phyloP scores from a whole-genome alignment of 2,797 vertebrate genomes.

The Crax fasciolata region DNA sequence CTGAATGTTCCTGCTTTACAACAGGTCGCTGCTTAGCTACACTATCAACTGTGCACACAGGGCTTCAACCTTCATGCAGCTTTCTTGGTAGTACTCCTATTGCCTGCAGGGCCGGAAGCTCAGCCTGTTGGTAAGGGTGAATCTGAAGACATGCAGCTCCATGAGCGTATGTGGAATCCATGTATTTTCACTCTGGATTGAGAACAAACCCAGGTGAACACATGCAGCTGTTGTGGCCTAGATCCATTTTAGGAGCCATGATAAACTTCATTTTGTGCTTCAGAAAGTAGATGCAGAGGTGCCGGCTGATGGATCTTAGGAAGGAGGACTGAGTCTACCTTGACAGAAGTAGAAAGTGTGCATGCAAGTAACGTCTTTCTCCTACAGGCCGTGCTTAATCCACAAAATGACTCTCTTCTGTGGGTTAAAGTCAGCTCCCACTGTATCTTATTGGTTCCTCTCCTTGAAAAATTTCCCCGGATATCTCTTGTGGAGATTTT shows the following conservation, averaged over 20 bases:
- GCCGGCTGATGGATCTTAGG: not conserved
- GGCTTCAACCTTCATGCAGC: not conserved
- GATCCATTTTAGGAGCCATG: not conserved
- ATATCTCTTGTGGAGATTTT: not conserved
- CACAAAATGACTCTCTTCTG: not conserved
- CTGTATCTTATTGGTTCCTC: not conserved
- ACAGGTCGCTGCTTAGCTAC: not conserved
- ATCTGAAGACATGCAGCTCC: not conserved
- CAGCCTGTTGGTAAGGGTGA: not conserved
- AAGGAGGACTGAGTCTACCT: not conserved
- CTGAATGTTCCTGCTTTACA: not conserved
- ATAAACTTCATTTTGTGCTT: not conserved
- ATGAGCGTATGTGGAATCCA: fast-evolving
- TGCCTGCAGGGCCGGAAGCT: not conserved
- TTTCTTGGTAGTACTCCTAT: not conserved
- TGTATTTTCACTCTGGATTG: not conserved
- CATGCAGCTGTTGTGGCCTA: not conserved
- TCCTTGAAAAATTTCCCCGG: not conserved
- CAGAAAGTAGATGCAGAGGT: not conserved
- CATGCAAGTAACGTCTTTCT: not conserved
- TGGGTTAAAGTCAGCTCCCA: not conserved
- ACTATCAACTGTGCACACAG: not conserved
- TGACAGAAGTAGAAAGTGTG: not conserved
- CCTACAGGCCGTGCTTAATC: not conserved
- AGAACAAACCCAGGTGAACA: not conserved